Evolutionary conservation across 2,888 invertebrate genomes (phyloP), one percentile per base, ranked within the genome.

Genomic region (Drosophila maculinotata): DNA sequence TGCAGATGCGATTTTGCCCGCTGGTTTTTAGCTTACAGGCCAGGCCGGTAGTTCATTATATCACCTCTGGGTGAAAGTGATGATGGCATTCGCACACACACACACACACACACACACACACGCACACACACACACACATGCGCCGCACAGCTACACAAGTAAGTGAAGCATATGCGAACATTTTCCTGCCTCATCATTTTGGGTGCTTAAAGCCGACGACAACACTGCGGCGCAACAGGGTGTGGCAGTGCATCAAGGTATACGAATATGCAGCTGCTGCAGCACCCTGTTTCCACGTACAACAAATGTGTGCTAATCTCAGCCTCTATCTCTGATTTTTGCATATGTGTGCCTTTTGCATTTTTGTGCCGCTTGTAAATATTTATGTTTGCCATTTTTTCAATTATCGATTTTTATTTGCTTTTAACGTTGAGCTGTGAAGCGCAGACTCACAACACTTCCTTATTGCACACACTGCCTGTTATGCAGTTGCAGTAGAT

Each of bases 11-110:
- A 49, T 60, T 72, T 56, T 57, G 39, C n/a, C n/a, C 70, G 39
- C 45, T 20, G 20, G 54, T 77, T 56, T 63, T 83, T 58, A 47
- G 54, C 60, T 73, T 68, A 64, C 71, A 67, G 78, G 63, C 69
- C 74, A 56, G 70, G 54, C 65, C 70, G 78, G 75, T 86, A 86
- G 74, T 78, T 67, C 76, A 87, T 89, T 89, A 89, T 87, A 88
- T 89, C 85, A 88, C 83, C 83, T 83, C 75, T 79, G 71, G 83
- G 89, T 89, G 89, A 89, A 89, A 89, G 89, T 88, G 86, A 80
- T 87, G 85, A 85, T 87, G 84, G 87, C 84, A 84, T 84, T 78
- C 78, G 76, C 69, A 66, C 41, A 54, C 70, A 31, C 42, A 26
- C 44, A 49, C 42, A 64, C 52, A 52, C 20, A 10, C 38, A 28